Base-by-base conservation (phyloP, 2,797 vertebrate species). In the Lateolabrax maculatus region DNA sequence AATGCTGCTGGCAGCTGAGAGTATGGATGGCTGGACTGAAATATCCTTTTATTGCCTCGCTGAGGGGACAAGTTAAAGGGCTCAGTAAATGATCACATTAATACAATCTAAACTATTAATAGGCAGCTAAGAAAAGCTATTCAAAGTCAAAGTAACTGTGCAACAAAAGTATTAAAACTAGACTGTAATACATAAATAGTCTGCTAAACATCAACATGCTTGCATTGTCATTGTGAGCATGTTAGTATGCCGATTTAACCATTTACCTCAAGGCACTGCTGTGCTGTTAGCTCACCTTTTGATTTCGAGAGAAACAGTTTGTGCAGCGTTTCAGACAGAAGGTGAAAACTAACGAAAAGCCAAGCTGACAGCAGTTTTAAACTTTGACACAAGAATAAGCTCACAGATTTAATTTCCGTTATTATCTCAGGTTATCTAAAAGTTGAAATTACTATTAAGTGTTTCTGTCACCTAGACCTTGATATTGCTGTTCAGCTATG, bases 361-460 rank as follows among this genome's bases (percentile, higher is more conserved):
- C 29, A n/a, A 43, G 34, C 70, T 53, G 70, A 70, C 69, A 48
- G 57, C 37, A 25, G 25, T 55, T 56, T 70, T 55, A 27, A 63
- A 15, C 58, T 39, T 2, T 63, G 25, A 44, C 70, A 49, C 61
- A 61, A 36, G 34, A 57, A 19, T 13, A 29, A n/a, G 19, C 80
- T 70, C 71, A 48, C 61, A 62, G 10, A 52, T 81, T 71, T 77
- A 18, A 41, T 51, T 80, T 77, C 25, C n/a, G 16, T 51, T 49
- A 39, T 56, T 68, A 66, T 66, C 67, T 49, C 44, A 60, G 7
- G 43, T 58, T 39, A 10, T 64, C 44, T n/a, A 46, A 75, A 63
- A 53, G 71, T 19, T 37, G n/a, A 67, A 27, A 71, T 53, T 74
- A n/a, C n/a, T 43, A 8, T 31, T 65, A 76, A 65, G 53, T 29